phyloP scores from a whole-genome alignment of 2,888 invertebrate species.

The Tolmerus cingulatus region DNA sequence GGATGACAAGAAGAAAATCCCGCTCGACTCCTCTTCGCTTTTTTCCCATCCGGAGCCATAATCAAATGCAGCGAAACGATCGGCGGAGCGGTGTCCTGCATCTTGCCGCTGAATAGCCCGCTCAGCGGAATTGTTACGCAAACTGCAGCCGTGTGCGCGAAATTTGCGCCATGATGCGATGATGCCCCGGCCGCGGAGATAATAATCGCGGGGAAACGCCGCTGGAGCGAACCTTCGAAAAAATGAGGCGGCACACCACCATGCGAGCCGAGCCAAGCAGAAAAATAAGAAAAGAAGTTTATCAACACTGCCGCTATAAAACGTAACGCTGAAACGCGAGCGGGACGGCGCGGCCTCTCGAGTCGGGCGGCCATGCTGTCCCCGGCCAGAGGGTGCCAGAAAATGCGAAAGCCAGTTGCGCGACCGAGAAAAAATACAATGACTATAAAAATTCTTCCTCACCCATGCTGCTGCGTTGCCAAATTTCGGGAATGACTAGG shows the following conservation, averaged over 20 bases:
- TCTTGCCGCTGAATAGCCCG: neutral
- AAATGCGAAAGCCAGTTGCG: neutral
- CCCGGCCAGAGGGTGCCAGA: neutral
- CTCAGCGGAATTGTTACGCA: neutral
- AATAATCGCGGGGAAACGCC: neutral
- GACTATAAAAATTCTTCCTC: neutral
- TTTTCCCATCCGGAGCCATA: neutral
- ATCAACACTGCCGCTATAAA: neutral
- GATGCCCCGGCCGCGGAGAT: neutral
- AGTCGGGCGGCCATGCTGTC: neutral
- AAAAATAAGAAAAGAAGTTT: conserved; percentile 21
- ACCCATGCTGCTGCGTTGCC: neutral
- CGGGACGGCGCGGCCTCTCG: neutral
- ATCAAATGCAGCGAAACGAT: neutral
- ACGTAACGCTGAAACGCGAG: neutral
- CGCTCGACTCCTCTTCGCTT: neutral
- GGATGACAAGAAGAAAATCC: neutral
- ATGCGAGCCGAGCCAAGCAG: neutral
- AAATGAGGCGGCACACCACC: neutral
- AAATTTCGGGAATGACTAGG: neutral
- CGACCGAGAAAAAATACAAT: neutral
- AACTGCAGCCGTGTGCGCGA: conserved; percentile 12
- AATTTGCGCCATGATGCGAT: neutral
- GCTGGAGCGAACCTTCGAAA: neutral
- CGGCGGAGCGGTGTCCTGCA: neutral